Evolutionary conservation across 2,888 invertebrate species (phyloP).

Genomic region (Urechis unicinctus): DNA sequence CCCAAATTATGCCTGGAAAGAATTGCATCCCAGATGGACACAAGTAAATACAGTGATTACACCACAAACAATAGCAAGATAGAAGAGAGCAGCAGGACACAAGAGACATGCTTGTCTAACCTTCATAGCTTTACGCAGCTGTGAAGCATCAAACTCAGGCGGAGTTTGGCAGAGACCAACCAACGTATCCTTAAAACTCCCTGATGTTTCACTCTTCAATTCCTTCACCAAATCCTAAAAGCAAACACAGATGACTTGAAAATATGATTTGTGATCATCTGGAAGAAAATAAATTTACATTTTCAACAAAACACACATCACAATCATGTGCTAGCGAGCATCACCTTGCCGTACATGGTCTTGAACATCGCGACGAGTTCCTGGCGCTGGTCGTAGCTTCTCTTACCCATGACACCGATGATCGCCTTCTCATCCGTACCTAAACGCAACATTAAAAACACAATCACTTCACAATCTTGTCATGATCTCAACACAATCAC

Average conservation of each 20-base stretch:
- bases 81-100: too few species aligned
- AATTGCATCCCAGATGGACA: too few species aligned
- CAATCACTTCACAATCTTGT: too few species aligned
- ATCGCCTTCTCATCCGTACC: constrained; percentile 28
- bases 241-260: background rate
- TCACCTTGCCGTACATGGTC: constrained; percentile 25
- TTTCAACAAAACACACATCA: background rate
- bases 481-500: background rate
- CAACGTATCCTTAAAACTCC: constrained; percentile 25
- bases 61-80: too few species aligned
- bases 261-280: background rate
- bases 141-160: constrained; percentile 25
- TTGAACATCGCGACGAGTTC: constrained; percentile 23
- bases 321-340: background rate
- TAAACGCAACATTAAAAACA: constrained; percentile 6
- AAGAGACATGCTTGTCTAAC: constrained; percentile 3
- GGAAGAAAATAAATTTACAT: background rate
- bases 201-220: constrained; percentile 24
- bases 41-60: too few species aligned
- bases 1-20: too few species aligned
- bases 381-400: constrained; percentile 23
- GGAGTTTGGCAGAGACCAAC: constrained; percentile 20
- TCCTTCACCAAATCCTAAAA: constrained; percentile 26
- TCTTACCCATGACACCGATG: constrained; percentile 23
- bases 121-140: constrained; percentile 27